Percentiles rank a stretch among this genome's conserved stretches.
Conservation (phyloP, 2,113 vertebrate species). For the Xenopus borealis region DNA sequence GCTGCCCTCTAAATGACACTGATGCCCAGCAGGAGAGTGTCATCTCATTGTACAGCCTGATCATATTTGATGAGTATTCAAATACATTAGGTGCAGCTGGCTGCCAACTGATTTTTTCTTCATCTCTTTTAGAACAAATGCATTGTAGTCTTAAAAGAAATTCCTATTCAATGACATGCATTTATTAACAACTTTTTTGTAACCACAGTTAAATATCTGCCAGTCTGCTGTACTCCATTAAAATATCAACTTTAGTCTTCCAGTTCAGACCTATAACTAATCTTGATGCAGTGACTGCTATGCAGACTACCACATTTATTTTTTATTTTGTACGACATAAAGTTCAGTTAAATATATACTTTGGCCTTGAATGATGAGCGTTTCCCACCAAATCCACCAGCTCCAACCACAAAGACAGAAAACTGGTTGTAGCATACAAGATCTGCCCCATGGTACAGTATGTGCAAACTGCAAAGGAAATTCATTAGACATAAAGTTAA, state of each 20-base stretch:
- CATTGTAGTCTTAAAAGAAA: too few relatives aligned
- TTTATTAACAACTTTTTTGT: too few relatives aligned
- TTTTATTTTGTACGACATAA: neutral
- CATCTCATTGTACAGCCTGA: neutral
- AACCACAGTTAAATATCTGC: neutral
- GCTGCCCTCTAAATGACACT: neutral
- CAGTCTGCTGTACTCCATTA: neutral
- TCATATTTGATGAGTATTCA: neutral
- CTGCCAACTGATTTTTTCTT: neutral
- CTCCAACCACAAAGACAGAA: conserved; percentile 80
- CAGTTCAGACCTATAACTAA: conserved; percentile 17
- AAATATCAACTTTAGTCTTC: neutral
- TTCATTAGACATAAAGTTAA: neutral
- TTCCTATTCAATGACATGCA: too few relatives aligned
- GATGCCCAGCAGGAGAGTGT: neutral
- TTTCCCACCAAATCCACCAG: conserved; percentile 87
- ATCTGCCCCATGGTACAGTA: conserved; percentile 74
- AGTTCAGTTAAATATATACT: conserved; percentile 63
- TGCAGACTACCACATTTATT: too few relatives aligned
- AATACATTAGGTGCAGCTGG: neutral
- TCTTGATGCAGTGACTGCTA: conserved; percentile 5
- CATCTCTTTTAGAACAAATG: neutral
- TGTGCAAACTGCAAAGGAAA: conserved; percentile 73
- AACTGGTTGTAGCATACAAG: conserved; percentile 90
- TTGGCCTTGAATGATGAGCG: conserved; percentile 82